Conservation (phyloP, 2,113 vertebrate genomes). For the Prunella fulvescens region DNA sequence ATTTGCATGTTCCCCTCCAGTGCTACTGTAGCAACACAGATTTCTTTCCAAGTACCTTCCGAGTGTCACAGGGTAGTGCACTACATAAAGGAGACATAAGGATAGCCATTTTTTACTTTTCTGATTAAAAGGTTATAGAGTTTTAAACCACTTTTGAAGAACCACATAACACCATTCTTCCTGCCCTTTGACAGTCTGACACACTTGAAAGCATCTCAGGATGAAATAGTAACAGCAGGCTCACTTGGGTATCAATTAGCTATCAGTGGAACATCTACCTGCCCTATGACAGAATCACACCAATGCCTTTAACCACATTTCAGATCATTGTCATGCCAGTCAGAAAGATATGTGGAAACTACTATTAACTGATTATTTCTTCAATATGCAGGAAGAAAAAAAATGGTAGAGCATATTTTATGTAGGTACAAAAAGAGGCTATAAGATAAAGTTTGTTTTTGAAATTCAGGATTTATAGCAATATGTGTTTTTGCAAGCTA, state of each 20-base stretch:
- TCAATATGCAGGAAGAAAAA: background rate
- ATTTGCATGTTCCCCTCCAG: background rate
- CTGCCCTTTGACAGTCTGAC: background rate
- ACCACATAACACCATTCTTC: background rate
- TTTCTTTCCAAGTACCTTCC: background rate
- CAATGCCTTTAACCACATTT: background rate
- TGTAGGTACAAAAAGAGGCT: background rate
- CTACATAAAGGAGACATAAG: background rate
- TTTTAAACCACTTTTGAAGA: background rate
- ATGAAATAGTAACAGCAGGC: background rate
- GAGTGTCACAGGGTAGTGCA: background rate
- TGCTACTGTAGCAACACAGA: rapidly evolving
- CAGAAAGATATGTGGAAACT: background rate
- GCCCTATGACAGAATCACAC: background rate
- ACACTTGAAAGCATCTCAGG: background rate
- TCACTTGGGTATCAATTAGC: background rate
- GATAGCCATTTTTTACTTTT: background rate
- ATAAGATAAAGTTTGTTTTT: background rate
- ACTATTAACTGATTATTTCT: background rate
- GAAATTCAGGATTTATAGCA: background rate
- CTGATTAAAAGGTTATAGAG: background rate
- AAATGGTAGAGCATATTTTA: background rate
- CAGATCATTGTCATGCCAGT: background rate
- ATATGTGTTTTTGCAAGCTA: background rate
- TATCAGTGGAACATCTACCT: background rate